A percentile compares a stretch with the other conserved stretches of the same genome.
These are phyloP conservation scores for Theonella swinhoei DNA, from an alignment of 37 sponge, comb jelly and placozoan species.

Conservation along the genomic window DNA sequence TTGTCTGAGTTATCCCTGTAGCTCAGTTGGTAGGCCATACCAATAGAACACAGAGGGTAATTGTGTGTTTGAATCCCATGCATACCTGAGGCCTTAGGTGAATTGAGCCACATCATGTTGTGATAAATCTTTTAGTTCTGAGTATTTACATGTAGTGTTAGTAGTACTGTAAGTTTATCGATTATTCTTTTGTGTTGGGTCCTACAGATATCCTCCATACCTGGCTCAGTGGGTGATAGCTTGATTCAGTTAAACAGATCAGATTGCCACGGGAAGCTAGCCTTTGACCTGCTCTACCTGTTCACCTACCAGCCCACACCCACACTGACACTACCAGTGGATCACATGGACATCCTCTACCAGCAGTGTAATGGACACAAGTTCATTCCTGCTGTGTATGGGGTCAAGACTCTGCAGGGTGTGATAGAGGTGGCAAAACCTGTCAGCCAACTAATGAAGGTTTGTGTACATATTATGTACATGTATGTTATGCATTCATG, in stretches of 20 bases:
- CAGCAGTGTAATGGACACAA: slow-evolving; percentile 37
- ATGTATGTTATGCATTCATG: not conserved
- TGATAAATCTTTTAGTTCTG: no score
- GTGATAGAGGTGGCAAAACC: slow-evolving; percentile 20
- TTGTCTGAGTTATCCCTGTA: no score
- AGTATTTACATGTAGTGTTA: no score
- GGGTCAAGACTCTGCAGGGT: slow-evolving; percentile 4
- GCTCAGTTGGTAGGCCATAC: no score
- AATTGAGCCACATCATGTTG: no score
- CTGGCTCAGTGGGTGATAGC: slow-evolving; percentile 17
- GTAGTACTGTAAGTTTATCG: no score
- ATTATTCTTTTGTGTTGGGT: no score
- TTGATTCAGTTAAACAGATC: slow-evolving; percentile 32
- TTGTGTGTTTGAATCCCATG: no score
- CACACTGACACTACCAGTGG: slow-evolving; percentile 10
- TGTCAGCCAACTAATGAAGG: slow-evolving; percentile 36
- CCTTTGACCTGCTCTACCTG: slow-evolving; percentile 54
- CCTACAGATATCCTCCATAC: slow-evolving; percentile 21
- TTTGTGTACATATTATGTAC: not conserved
- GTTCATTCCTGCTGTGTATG: slow-evolving; percentile 49
- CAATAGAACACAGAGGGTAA: no score
- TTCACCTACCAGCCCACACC: slow-evolving; percentile 45
- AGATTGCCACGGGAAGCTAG: slow-evolving; percentile 53
- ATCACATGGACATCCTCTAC: slow-evolving; percentile 23
- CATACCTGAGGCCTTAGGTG: no score